phyloP scores from a whole-genome alignment of 2,797 vertebrate genomes.

The Urophycis tenuis region DNA sequence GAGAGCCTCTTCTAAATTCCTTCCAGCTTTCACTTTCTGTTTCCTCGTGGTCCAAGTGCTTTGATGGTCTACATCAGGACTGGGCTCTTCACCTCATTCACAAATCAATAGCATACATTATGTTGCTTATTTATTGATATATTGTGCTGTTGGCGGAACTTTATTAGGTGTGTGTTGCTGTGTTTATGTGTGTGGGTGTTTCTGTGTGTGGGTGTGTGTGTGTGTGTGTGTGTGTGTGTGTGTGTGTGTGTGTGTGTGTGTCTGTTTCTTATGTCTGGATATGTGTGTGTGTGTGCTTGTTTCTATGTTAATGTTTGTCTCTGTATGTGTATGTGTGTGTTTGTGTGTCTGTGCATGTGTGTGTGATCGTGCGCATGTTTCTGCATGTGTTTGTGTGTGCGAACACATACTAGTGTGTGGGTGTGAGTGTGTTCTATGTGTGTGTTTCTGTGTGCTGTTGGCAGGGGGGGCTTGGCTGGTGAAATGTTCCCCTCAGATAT shows the following conservation, averaged over 20 bases:
- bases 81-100: conserved; percentile 2
- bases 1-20: conserved; percentile 45
- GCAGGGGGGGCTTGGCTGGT: background rate
- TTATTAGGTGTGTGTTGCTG: background rate
- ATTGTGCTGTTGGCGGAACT: background rate
- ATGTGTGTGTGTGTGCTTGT: background rate
- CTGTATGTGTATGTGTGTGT: background rate
- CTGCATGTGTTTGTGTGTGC: background rate
- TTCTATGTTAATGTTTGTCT: too few species aligned
- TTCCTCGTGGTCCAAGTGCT: conserved; percentile 21
- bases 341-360: background rate
- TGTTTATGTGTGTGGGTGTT: background rate
- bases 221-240: background rate
- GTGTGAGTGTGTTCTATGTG: background rate
- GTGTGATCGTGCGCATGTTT: background rate
- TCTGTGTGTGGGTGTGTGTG: background rate
- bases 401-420: too few species aligned
- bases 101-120: conserved; percentile 2
- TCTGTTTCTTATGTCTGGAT: background rate
- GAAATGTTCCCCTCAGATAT: background rate
- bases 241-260: background rate
- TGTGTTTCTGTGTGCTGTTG: background rate
- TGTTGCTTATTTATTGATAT: background rate
- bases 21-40: conserved; percentile 25
- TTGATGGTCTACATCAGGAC: conserved; percentile 2